Evolutionary conservation across 1,140 invertebrate genomes (phyloP), one percentile per base, ranked within the genome.

Genomic region (Cyphomyrmex costatus): DNA sequence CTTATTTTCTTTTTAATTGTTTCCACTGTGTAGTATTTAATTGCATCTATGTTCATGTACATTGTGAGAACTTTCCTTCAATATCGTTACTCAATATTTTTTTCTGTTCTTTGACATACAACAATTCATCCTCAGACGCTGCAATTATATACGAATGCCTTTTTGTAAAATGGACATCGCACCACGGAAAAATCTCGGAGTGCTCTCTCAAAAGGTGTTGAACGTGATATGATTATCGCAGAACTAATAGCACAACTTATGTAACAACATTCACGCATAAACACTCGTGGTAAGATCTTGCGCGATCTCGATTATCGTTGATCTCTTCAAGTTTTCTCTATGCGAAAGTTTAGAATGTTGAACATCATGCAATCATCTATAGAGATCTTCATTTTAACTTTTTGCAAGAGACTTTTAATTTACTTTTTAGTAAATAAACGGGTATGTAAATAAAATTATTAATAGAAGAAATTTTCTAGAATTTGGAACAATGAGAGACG

Each of bases 221-320:
- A 80, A 53, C 5, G 46, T 21, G 27, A 68, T 24, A n/a, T 21
- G 46, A 80, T 68, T 80, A 68, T 70, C 46, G 30, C 33, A 42
- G 63, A 68, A 27, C 27, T 68, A 80, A 80, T 56, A 33, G 77
- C 21, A 49, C 16, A 6, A 36, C 77, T 80, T 80, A 42, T n/a
- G 10, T 36, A 80, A 80, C 27, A 14, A 30, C 33, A 56, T 68
- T 68, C 46, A 19, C 19, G 63, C 46, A n/a, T 36, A 68, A 56
- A 80, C n/a, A 53, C 46, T 21, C 8, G 49, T 27, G 8, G 58
- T 46, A 46, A 78, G 76, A 78, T 65, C 58, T 63, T 58, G 58
- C 76, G 24, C 27, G 36, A 78, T 78, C 58, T 30, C 27, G 60
- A 78, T 78, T 65, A 78, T 78, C 76, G 58, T 77, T 27, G 14